phyloP scores from a whole-genome alignment of 2,113 vertebrate genomes.

The Tringa solitaria region DNA sequence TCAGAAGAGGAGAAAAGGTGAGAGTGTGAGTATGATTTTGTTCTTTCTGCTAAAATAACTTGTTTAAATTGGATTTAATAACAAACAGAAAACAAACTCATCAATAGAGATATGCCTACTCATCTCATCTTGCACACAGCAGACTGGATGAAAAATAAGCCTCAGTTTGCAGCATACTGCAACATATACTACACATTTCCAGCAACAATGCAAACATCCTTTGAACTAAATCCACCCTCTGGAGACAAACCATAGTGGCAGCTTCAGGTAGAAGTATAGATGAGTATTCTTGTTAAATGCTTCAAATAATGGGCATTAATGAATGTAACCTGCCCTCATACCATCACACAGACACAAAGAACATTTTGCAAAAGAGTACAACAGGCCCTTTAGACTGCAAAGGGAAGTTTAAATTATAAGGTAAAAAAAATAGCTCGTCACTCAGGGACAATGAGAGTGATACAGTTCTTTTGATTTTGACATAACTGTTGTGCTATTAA shows the following conservation, averaged over 20 bases:
- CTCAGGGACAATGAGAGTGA: neutral
- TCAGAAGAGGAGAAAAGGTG: neutral
- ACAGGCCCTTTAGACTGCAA: neutral
- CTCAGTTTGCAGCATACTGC: neutral
- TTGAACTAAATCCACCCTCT: neutral
- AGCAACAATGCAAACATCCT: neutral
- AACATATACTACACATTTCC: neutral
- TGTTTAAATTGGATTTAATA: neutral
- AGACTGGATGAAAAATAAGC: neutral
- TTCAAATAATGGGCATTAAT: neutral
- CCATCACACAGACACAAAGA: neutral
- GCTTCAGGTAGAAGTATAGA: neutral
- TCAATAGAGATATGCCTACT: too few relatives aligned
- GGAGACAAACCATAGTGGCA: neutral
- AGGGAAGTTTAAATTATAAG: neutral
- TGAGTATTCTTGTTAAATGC: neutral
- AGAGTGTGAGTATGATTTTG: neutral
- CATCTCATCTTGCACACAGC: neutral
- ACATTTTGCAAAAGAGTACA: neutral
- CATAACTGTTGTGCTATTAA: neutral
- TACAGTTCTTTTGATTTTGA: neutral
- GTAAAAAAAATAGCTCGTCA: neutral
- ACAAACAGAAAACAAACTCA: neutral
- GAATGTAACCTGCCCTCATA: neutral
- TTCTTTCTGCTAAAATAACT: neutral